Conservation (phyloP, 37 sponge, comb jelly and placozoan species). For the Aplysina aerophoba region DNA sequence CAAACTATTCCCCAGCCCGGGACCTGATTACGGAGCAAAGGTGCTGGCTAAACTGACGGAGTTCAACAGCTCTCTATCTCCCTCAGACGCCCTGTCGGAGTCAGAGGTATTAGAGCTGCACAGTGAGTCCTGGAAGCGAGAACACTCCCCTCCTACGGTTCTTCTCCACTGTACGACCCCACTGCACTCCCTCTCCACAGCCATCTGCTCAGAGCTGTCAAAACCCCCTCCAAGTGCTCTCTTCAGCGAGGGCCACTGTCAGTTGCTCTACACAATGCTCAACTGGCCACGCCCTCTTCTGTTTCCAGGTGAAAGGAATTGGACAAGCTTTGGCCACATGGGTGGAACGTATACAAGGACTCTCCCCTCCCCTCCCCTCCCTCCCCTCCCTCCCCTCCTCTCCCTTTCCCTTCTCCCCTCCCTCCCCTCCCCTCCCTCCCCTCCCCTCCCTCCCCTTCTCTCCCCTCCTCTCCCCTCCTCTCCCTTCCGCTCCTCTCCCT, state of each 20-base stretch:
- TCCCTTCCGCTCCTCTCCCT: background rate
- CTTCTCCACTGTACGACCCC: background rate
- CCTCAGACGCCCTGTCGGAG: background rate
- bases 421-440: background rate
- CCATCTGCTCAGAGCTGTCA: background rate
- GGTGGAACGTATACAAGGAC: background rate
- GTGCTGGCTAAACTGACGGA: slow-evolving; percentile 65
- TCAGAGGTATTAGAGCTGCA: background rate
- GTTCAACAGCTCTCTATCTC: slow-evolving; percentile 43
- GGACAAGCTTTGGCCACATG: background rate
- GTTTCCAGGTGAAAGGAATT: slow-evolving; percentile 63
- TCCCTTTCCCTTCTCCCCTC: background rate
- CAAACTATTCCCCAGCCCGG: slow-evolving; percentile 58
- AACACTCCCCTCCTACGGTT: no score
- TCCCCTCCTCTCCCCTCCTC: background rate
- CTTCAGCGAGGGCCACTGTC: background rate
- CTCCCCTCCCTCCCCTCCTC: background rate
- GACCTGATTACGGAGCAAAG: slow-evolving; percentile 63
- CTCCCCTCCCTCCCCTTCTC: background rate
- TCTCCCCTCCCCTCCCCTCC: background rate
- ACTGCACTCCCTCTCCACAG: background rate
- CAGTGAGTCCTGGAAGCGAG: background rate
- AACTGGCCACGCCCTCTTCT: background rate
- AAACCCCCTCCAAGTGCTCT: slow-evolving; percentile 12
- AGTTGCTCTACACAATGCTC: slow-evolving; percentile 1